Evolutionary conservation across 2,888 invertebrate species (phyloP), one percentile per base, ranked within the genome.

Genomic region (Drosophila testacea): DNA sequence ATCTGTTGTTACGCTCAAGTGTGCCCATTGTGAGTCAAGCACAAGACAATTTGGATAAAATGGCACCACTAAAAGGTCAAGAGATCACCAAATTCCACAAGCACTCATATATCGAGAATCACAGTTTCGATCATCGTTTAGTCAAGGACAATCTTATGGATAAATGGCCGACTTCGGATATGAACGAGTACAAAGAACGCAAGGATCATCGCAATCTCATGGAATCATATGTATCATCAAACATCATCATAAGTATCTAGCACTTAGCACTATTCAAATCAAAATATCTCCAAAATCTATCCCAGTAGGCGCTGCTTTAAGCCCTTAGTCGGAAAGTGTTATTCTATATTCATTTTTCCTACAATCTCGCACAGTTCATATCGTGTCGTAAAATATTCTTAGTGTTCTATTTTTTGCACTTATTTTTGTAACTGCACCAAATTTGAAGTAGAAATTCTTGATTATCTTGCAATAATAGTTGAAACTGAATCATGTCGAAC

Each of bases 131-230:
- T 84, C 91, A 91, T 55, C 91, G 92, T 42, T 72, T 92, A 65
- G 91, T 92, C 28, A 93, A 93, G 81, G 88, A 91, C 44, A 91
- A 91, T 77, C 87, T 93, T 46, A 68, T 93, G 76, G 90, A 92
- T 63, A 92, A 90, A 68, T 91, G 91, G 90, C 90, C 91, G 38
- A 79, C 88, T 6, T 89, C 91, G 50, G 90, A 90, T 67, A 87
- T 87, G 63, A 83, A 90, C 66, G 88, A 90, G 61, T 90, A 91
- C 79, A 83, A 83, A 65, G 91, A 91, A 52, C 90, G 91, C 69
- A 90, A 91, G 83, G 93, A 93, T 79, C 90, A 91, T 86, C 89
- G 93, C 67, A 92, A 93, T 81, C 91, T 93, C 75, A 89, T 91
- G 88, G 92, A 93, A 78, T 92, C 92, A 83, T 92, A 93, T 90